A percentile compares a stretch with the other conserved stretches of the same genome.
These are phyloP conservation scores for Amiota mariae DNA, from an alignment of 2,888 invertebrate species.

Conservation along the genomic window DNA sequence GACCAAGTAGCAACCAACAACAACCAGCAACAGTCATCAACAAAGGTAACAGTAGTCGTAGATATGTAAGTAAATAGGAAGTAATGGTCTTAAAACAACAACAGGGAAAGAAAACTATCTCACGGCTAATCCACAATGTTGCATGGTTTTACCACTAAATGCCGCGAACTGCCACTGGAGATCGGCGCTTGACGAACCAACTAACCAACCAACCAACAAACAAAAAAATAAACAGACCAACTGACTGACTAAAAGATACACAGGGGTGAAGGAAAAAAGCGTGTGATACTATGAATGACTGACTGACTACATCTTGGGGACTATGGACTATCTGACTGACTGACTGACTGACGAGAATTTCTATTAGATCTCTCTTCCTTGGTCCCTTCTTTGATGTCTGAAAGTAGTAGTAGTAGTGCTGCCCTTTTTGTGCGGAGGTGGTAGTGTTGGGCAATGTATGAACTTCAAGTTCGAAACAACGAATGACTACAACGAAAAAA, in stretches of 20 bases:
- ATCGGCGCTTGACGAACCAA: neutral
- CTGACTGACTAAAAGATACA: neutral
- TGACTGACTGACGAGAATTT: neutral
- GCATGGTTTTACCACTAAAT: too few relatives aligned
- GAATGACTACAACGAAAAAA: neutral
- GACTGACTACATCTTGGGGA: neutral
- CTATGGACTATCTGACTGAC: neutral
- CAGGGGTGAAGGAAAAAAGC: neutral
- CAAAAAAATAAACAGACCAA: neutral
- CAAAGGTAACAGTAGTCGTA: conserved; percentile 18
- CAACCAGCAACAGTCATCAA: conserved; percentile 7
- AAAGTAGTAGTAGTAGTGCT: neutral
- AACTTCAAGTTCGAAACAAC: conserved; percentile 36
- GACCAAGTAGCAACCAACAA: conserved; percentile 2
- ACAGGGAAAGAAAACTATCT: conserved; percentile 56
- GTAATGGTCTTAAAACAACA: neutral
- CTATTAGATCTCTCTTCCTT: neutral
- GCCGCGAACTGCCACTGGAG: neutral
- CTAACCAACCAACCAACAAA: neutral
- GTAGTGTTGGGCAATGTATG: conserved; percentile 34
- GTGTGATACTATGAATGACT: neutral
- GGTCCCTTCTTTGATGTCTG: neutral
- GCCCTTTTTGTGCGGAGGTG: conserved; percentile 20
- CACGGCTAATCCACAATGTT: conserved; percentile 58
- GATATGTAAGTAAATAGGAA: neutral